Conservation (phyloP, 2,797 vertebrate genomes). For the Leuciscus waleckii region DNA sequence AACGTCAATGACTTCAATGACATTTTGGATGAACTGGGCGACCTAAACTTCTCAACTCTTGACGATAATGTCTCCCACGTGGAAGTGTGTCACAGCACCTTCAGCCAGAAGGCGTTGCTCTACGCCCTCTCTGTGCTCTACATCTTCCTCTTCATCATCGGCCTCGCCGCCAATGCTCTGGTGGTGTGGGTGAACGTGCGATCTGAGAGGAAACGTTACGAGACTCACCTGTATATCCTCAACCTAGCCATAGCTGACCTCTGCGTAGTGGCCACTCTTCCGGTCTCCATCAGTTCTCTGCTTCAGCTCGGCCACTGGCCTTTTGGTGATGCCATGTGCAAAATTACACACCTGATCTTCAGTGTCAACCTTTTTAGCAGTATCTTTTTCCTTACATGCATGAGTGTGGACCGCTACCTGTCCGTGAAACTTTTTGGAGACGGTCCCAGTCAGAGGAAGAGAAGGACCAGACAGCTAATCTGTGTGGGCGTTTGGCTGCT, state of each 20-base stretch:
- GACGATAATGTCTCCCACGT: slow-evolving; percentile 80
- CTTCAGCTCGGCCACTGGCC: slow-evolving; percentile 89
- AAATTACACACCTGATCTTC: slow-evolving; percentile 89
- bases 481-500: slow-evolving; percentile 88
- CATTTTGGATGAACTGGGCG: slow-evolving; percentile 77
- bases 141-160: slow-evolving; percentile 89
- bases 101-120: slow-evolving; percentile 81
- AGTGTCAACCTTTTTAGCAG: slow-evolving; percentile 90
- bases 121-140: slow-evolving; percentile 85
- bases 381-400: slow-evolving; percentile 92
- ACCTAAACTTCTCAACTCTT: slow-evolving; percentile 82
- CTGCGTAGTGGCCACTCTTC: slow-evolving; percentile 87
- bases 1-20: slow-evolving; percentile 80
- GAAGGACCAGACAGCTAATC: slow-evolving; percentile 75
- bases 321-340: slow-evolving; percentile 86
- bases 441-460: slow-evolving; percentile 72
- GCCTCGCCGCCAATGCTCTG: slow-evolving; percentile 85
- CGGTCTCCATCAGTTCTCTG: slow-evolving; percentile 88
- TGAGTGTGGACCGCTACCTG: slow-evolving; percentile 91
- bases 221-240: slow-evolving; percentile 90
- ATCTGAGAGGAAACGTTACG: slow-evolving; percentile 81
- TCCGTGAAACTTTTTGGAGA: slow-evolving; percentile 75
- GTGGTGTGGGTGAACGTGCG: slow-evolving; percentile 91
- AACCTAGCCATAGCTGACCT: slow-evolving; percentile 90
- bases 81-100: slow-evolving; percentile 74